Conservation (phyloP, 64 coral and sea anemone species). For the Pocillopora verrucosa region DNA sequence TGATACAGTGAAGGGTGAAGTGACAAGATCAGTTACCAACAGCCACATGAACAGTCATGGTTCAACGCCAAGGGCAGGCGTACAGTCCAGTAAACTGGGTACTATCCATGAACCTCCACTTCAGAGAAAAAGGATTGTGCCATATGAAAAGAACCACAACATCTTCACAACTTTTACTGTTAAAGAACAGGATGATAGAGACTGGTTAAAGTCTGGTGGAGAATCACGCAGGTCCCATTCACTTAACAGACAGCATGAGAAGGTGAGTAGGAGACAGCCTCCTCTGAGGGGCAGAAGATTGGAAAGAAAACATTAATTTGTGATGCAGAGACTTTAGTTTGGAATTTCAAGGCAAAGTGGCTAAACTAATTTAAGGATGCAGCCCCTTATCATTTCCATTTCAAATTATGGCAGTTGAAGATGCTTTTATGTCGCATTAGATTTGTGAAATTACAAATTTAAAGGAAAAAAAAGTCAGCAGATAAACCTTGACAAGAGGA, state of each 20-base stretch:
- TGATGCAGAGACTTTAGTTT: too few relatives aligned
- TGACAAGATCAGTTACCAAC: conserved; percentile 62
- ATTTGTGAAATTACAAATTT: too few relatives aligned
- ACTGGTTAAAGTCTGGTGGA: conserved; percentile 65
- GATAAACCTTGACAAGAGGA: too few relatives aligned
- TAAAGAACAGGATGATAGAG: conserved; percentile 72
- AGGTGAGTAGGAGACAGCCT: background rate
- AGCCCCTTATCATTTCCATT: too few relatives aligned
- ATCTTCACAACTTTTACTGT: conserved; percentile 88
- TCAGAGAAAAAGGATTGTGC: conserved; percentile 85
- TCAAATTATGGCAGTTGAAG: too few relatives aligned
- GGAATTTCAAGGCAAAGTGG: too few relatives aligned
- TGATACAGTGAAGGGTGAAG: conserved; percentile 77
- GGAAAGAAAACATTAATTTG: too few relatives aligned
- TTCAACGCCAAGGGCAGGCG: conserved; percentile 79
- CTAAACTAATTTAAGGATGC: too few relatives aligned
- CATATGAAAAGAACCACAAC: conserved; percentile 91
- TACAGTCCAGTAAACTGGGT: conserved; percentile 75
- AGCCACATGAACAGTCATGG: conserved; percentile 34
- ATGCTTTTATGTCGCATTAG: too few relatives aligned
- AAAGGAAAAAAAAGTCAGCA: too few relatives aligned
- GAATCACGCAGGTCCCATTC: conserved; percentile 17
- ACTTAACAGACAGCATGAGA: background rate
- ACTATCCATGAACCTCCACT: conserved; percentile 78
- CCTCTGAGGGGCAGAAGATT: too few relatives aligned